Percentiles rank a stretch among this genome's conserved stretches.
Evolutionary conservation across 1,140 invertebrate genomes (phyloP).

Genomic region (Drosophila eugracilis): DNA sequence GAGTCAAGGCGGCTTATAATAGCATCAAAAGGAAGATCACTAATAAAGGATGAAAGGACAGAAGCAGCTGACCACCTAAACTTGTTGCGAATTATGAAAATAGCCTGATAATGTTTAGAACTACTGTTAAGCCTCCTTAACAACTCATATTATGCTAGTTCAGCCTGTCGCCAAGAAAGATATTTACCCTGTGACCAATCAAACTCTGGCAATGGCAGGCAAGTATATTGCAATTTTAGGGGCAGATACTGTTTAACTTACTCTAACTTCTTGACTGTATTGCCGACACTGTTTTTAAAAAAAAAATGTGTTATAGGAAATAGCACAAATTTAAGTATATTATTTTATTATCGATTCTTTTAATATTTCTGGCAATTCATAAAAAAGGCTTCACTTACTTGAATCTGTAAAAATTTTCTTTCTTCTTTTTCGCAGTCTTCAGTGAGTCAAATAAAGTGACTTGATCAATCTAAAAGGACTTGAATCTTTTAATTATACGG

Average conservation of each 20-base stretch:
- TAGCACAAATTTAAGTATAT: too few species aligned
- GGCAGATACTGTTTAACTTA: background rate
- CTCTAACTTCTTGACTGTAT: background rate
- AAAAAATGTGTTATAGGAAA: too few species aligned
- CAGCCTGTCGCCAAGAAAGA: slow-evolving; percentile 1
- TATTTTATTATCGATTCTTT: too few species aligned
- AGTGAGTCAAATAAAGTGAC: too few species aligned
- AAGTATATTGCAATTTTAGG: slow-evolving; percentile 2
- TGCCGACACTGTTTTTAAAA: too few species aligned
- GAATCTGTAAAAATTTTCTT: too few species aligned
- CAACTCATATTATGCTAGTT: slow-evolving; percentile 8
- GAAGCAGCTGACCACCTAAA: slow-evolving; percentile 32
- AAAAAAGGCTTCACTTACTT: too few species aligned
- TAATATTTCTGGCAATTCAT: too few species aligned
- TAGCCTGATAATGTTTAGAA: slow-evolving; percentile 30
- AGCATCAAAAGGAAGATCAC: slow-evolving; percentile 39
- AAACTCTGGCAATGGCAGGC: slow-evolving; percentile 4
- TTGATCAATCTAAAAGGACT: too few species aligned
- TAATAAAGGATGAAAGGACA: slow-evolving; percentile 26
- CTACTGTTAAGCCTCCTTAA: slow-evolving; percentile 17
- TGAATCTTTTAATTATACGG: too few species aligned
- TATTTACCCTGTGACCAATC: slow-evolving; percentile 5
- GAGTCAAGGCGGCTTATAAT: slow-evolving; percentile 32
- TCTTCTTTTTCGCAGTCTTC: too few species aligned
- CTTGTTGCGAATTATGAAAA: slow-evolving; percentile 44